These are phyloP conservation scores for Ganaspis sp. DNA, from an alignment of 1,140 invertebrate species.

Conservation along the genomic window DNA sequence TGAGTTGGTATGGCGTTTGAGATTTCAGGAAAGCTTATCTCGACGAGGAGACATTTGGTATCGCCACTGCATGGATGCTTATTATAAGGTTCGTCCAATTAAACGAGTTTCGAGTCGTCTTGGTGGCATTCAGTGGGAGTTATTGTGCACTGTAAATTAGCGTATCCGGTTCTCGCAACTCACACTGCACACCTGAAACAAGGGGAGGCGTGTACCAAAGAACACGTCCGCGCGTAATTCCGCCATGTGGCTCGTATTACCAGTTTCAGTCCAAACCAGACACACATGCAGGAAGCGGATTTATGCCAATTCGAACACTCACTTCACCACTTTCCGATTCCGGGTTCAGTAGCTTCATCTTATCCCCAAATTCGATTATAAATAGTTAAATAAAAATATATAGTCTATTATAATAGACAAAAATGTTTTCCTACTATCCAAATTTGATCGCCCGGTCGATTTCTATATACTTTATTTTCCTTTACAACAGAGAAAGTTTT, in stretches of 20 bases:
- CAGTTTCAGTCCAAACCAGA: neutral
- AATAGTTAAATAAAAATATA: no score
- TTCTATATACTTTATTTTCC: no score
- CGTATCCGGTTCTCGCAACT: constrained; percentile 40
- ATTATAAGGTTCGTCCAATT: constrained; percentile 41
- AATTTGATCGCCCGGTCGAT: no score
- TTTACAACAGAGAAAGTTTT: no score
- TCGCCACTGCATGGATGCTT: constrained; percentile 9
- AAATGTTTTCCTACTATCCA: no score
- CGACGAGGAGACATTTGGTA: neutral
- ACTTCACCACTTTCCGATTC: no score
- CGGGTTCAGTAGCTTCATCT: constrained; percentile 32
- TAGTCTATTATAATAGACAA: no score
- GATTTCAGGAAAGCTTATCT: neutral
- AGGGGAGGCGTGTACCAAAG: constrained; percentile 16
- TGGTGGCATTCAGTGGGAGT: constrained; percentile 30
- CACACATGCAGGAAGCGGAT: constrained; percentile 50
- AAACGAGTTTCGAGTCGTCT: constrained; percentile 36
- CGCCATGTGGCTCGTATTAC: neutral
- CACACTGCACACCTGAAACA: constrained; percentile 5
- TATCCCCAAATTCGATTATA: neutral
- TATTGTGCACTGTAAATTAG: constrained; percentile 39
- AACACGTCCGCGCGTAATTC: constrained; percentile 2
- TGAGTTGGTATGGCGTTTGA: neutral
- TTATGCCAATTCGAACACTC: constrained; percentile 64